Evolutionary conservation across 2,113 vertebrate genomes (phyloP), one percentile per base, ranked within the genome.

Genomic region (Nothoprocta pentlandii): DNA sequence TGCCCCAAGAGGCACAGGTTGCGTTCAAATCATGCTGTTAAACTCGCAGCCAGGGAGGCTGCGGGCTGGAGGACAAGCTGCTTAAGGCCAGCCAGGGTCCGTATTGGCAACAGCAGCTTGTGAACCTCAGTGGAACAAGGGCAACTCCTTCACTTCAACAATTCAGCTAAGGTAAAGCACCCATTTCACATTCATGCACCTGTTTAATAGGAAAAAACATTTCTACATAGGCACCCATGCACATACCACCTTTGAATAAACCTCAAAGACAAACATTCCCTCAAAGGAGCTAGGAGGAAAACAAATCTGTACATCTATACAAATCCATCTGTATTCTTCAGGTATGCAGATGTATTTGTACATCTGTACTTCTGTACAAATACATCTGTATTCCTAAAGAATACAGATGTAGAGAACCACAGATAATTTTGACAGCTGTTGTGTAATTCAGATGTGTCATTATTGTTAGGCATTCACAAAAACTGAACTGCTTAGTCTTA

Each of bases 141-240:
- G 25, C 23, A 6, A 34, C 69, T 70, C 47, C 36, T 77, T 64
- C 83, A 56, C 36, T 76, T 41, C 53, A 64, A 51, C 8, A 26
- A 19, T 46, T 75, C 16, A 71, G 7, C 26, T 67, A 5, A 5
- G 15, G 20, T 47, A 11, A 73, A 26, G 49, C 34, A 22, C 13
- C 1, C 25, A 62, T 59, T 17, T 64, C 26, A 44, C 78, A 14
- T 54, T 74, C 34, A 47, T 42, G 36, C 22, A 49, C 9, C 22
- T 42, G 26, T 8, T 3, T 17, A 83, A 64, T 1, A 75, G 12
- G 62, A 89, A 53, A 89, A 71, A 71, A 4, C 20, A 36, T 32
- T 30, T 23, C 49, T 0, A 0, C 7, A 3, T 41, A 2, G 3
- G 34, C 44, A 26, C 16, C 58, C 4, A 0, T 44, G n/a, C 59